Conservation (phyloP, 1,140 invertebrate genomes). For the Battus philenor region DNA sequence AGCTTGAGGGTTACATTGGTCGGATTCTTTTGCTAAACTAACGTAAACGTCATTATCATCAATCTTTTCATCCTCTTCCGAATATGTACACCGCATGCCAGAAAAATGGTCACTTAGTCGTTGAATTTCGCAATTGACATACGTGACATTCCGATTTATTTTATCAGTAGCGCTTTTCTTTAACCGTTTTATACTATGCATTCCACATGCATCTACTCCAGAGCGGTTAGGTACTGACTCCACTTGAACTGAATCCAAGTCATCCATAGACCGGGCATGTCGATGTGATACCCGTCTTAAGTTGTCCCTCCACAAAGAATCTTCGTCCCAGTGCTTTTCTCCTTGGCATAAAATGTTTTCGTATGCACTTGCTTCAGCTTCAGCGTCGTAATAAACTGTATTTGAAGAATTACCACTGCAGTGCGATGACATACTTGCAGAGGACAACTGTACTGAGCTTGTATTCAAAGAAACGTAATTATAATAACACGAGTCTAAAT, state of each 20-base stretch:
- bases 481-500: constrained; percentile 31
- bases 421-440: constrained; percentile 65
- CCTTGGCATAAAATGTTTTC: constrained; percentile 73
- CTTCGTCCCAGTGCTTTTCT: constrained; percentile 89
- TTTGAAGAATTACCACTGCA: constrained; percentile 67
- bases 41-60: constrained; percentile 79
- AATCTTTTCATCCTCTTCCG: constrained; percentile 40
- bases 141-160: constrained; percentile 81
- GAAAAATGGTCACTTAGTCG: constrained; percentile 29
- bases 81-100: constrained; percentile 25
- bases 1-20: constrained; percentile 25
- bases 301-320: constrained; percentile 87
- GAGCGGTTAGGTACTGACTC: constrained; percentile 43
- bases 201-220: constrained; percentile 41
- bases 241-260: constrained; percentile 79
- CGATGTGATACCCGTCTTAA: constrained; percentile 85
- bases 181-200: constrained; percentile 63
- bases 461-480: constrained; percentile 29
- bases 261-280: constrained; percentile 87
- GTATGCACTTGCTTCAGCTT: constrained; percentile 59
- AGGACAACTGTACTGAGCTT: constrained; percentile 43
- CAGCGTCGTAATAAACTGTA: constrained; percentile 67
- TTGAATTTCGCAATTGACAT: constrained; percentile 83
- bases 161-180: constrained; percentile 56
- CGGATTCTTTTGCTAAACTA: constrained; percentile 67